Percentiles rank a stretch among this genome's conserved stretches.
Conservation (phyloP, 2,113 vertebrate genomes). For the Nestor notabilis region DNA sequence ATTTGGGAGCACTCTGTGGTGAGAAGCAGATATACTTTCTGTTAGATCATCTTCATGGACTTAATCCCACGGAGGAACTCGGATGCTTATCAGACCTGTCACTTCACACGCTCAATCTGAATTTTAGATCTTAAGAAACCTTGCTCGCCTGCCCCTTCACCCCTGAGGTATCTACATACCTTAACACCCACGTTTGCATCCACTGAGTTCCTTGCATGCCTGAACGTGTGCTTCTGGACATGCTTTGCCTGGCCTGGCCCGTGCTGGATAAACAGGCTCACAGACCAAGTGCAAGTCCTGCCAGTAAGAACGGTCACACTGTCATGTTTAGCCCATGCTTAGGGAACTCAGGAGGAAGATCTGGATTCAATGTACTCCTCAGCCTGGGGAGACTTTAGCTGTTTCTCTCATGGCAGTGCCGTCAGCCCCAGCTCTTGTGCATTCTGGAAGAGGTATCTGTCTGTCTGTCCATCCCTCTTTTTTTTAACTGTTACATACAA, state of each 20-base stretch:
- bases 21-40: neutral
- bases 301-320: accelerated
- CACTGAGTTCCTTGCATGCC: slow-evolving; percentile 43
- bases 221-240: slow-evolving; percentile 44
- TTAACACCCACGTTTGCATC: slow-evolving; percentile 46
- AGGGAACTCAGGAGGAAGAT: neutral
- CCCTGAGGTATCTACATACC: slow-evolving; percentile 37
- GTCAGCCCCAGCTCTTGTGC: neutral
- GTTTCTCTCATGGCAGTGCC: neutral
- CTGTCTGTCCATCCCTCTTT: neutral
- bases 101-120: neutral
- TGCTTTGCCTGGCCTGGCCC: neutral
- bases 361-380: neutral
- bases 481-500: neutral
- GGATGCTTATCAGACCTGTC: neutral
- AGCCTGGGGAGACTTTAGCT: neutral
- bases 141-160: neutral
- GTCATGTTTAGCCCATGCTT: neutral
- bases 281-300: accelerated
- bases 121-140: neutral
- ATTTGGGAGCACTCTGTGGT: neutral
- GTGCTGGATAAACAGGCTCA: neutral
- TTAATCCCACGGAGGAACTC: neutral
- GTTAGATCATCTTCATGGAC: neutral
- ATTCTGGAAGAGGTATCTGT: neutral